These are phyloP conservation scores for Chlamydotis undulata DNA, from an alignment of 2,113 vertebrate genomes.

Conservation along the genomic window DNA sequence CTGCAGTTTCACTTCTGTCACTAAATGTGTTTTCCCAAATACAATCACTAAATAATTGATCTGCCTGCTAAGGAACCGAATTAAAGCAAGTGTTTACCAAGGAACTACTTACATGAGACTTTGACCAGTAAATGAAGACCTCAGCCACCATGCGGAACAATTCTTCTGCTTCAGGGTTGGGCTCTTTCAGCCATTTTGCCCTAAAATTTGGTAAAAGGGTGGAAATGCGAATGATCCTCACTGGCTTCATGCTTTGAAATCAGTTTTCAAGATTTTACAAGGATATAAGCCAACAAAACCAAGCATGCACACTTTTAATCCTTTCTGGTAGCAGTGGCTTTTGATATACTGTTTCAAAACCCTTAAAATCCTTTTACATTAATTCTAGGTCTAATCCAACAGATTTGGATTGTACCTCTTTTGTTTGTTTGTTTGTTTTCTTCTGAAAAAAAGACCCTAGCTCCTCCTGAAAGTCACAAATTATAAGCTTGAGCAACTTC, in stretches of 20 bases:
- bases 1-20: background rate
- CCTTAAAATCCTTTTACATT: background rate
- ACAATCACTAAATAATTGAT: background rate
- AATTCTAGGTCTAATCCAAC: background rate
- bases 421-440: background rate
- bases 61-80: background rate
- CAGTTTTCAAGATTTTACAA: background rate
- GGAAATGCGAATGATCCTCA: background rate
- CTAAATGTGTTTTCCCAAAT: background rate
- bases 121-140: constrained; percentile 97
- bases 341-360: background rate
- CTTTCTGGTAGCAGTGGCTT: background rate
- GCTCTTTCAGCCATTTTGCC: constrained; percentile 93
- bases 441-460: background rate
- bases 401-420: background rate
- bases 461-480: background rate
- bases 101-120: constrained; percentile 88
- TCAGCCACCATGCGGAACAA: constrained; percentile 97
- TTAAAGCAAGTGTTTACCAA: background rate
- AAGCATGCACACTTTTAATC: background rate
- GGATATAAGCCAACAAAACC: background rate
- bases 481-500: background rate
- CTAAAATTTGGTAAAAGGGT: constrained; percentile 69
- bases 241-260: background rate
- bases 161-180: constrained; percentile 88